Evolutionary conservation across 2,888 invertebrate species (phyloP).

Genomic region (Scaptomyza cyrtandrae): DNA sequence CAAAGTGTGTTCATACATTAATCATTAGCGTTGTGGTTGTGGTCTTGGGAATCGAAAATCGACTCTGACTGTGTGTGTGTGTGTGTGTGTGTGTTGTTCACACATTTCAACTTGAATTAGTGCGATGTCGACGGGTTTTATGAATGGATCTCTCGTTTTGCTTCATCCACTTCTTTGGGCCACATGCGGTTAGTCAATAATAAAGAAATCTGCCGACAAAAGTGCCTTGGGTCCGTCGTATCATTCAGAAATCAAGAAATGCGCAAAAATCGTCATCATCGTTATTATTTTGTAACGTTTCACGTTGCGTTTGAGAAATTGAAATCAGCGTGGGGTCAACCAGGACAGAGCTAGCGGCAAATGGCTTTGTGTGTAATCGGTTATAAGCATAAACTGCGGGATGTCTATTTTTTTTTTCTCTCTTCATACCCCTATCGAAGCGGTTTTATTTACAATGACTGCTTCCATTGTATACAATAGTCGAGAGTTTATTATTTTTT

Average conservation of each 20-base stretch:
- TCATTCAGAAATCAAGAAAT: constrained; percentile 67
- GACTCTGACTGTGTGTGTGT: constrained; percentile 28
- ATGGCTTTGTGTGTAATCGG: constrained; percentile 70
- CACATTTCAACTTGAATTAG: constrained; percentile 77
- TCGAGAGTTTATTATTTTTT: constrained; percentile 4
- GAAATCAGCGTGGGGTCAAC: constrained; percentile 72
- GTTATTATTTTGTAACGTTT: constrained; percentile 77
- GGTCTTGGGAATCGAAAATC: constrained; percentile 31
- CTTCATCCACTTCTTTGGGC: constrained; percentile 18
- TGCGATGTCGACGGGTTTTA: constrained; percentile 59
- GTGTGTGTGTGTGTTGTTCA: constrained; percentile 66
- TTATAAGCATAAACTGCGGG: constrained; percentile 64
- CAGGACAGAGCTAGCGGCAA: constrained; percentile 50
- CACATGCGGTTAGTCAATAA: constrained; percentile 71
- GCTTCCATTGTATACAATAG: constrained; percentile 23
- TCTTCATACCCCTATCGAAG: constrained; percentile 15
- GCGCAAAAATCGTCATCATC: constrained; percentile 74
- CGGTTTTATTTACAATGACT: constrained; percentile 50
- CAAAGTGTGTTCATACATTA: constrained; percentile 71
- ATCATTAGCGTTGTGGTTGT: constrained; percentile 67
- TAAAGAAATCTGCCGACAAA: constrained; percentile 76
- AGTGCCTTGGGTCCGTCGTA: constrained; percentile 35
- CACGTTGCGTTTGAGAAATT: constrained; percentile 74
- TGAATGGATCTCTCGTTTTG: constrained; percentile 51
- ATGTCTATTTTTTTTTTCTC: constrained; percentile 47